Evolutionary conservation across 2,797 vertebrate species (phyloP), one percentile per base, ranked within the genome.

Genomic region (Phoeniculus purpureus): DNA sequence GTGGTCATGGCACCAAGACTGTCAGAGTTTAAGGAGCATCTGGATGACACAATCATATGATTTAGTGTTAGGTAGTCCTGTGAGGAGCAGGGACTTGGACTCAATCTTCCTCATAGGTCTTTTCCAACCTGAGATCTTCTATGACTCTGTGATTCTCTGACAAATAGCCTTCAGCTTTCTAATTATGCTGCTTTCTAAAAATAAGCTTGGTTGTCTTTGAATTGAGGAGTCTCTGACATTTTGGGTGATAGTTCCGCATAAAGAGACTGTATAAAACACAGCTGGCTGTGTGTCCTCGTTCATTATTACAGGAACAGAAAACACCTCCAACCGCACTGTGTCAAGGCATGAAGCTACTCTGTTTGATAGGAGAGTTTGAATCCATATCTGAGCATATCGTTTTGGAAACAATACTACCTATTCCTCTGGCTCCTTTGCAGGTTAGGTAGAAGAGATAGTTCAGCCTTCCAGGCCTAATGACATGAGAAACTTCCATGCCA

Each of bases 61-160:
- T 58, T 70, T 16, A 61, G 7, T 15, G 5, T 17, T 25, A 13
- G 58, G 37, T 52, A 60, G 26, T 52, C 29, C 48, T 54, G 6
- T 0, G 1, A 81, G 10, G 20, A 74, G 61, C 10, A 81, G 31
- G 5, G 13, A 78, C 10, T 59, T 2, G 0, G 15, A 75, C 32
- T 62, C 16, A 1, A 4, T 40, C 17, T 43, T 78, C 12, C 25
- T 62, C 70, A 45, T 9, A 17, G 8, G 10, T 58, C 5, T 9
- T 27, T 72, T 76, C 55, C 7, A 68, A 10, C 16, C 29, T 34
- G 16, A 72, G 32, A 31, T 64, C 22, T 56, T 70, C 58, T 47
- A 22, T 48, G 45, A 40, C 31, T 81, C 56, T 32, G 2, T 29
- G 34, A 23, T 37, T 82, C 37, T 61, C 8, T 50, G 55, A 37